Base-by-base conservation (phyloP, 2,113 vertebrate genomes). In the Clarias macrocephalus region DNA sequence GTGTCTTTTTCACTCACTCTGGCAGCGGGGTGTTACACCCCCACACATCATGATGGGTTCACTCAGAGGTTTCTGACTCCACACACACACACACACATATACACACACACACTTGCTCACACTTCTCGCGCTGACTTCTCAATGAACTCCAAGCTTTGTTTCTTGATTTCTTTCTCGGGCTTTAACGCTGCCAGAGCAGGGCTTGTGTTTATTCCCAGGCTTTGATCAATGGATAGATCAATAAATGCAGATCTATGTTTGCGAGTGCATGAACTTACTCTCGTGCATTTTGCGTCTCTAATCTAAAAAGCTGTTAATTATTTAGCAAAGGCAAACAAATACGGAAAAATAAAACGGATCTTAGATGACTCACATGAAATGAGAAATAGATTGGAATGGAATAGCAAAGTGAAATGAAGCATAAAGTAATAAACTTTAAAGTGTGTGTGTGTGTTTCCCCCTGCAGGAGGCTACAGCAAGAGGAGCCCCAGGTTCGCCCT, bases 391-490 rank as follows among this genome's bases (percentile, higher is more conserved):
- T n/a, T 57, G 7, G n/a, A 79, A 30, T 30, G 48, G 5, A 56
- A 77, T 77, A 42, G 25, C 9, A 33, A 80, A 18, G 21, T 54
- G 56, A 57, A 77, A 56, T n/a, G 2, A 56, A 56, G 23, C 21
- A 48, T 54, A 54, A 76, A n/a, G 23, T 54, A 1, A n/a, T 7
- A 52, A 5, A 25, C 28, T 16, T 77, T 12, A 52, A 37, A 37
- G 4, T 66, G 84, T 84, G 42, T 30, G 4, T 85, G 42, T 84
- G 82, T 88, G 42, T 93, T 92, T 84, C 92, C 91, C 91, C 90
- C 91, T 94, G 1, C 92, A 99, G 98, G 93, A 96, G 96, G 70
- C 94, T 98, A 80, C 96, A 97, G 92, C 97, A 97, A 90, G 97
- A 97, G 88, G 97, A 97, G 16, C 96, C 96, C 82, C 96, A 97